Base-by-base conservation (phyloP, 2,888 invertebrate species). In the Amorpha juglandis region DNA sequence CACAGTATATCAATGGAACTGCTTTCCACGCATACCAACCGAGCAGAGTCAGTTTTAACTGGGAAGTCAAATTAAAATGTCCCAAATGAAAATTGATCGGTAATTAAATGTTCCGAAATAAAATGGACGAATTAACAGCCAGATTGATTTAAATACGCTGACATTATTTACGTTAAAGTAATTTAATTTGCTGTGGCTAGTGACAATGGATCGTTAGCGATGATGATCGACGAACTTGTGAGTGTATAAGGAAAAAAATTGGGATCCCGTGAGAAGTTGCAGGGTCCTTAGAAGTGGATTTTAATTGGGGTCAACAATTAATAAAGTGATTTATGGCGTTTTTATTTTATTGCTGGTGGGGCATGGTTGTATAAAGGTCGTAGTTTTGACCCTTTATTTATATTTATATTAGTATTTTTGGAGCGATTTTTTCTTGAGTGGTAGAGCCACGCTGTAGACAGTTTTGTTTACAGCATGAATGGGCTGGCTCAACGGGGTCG, bases 71-170 rank as follows among this genome's bases (percentile, higher is more conserved):
- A 58, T 58, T 38, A 58, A 58, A 42, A 38, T 19, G 58, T 58
- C 58, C 35, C 58, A 19, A 58, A 58, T 58, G 58, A 58, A 58
- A 58, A 58, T 58, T 58, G 42, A 58, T 58, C 58, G 19, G 38
- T 58, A 58, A 58, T 58, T 58, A 58, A 58, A 38, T 53, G 53
- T 53, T 14, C 58, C 9, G 58, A 42, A 58, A 58, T 42, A 58
- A 58, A 58, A 42, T 42, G 33, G 53, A 27, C 12, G 58, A 42
- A 58, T 58, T 58, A 21, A 58, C 42, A 19, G 38, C 53, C 27
- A 27, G 38, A 42, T 58, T 16, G 42, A 58, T 42, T 58, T 38
- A 38, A 42, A 58, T 58, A 19, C 58, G 38, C 58, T 12, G 11
- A 53, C 33, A 53, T 35, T 53, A 35, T 53, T 53, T 53, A 35